Percentiles rank a stretch among this genome's conserved stretches.
Conservation (phyloP, 1,140 invertebrate genomes). For the Rhopalosiphum maidis region DNA sequence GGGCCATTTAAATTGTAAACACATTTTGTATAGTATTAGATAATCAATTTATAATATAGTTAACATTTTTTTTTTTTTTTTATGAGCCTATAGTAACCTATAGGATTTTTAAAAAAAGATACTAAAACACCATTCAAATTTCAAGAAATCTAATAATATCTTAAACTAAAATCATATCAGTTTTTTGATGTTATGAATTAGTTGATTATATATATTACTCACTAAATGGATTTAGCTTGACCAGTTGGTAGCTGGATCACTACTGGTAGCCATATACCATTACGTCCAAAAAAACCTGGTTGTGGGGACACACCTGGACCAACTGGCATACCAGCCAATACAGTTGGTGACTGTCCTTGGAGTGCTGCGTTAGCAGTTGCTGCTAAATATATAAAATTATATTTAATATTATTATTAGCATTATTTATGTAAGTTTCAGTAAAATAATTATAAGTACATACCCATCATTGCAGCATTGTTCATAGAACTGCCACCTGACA, state of each 20-base stretch:
- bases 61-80: too few species aligned
- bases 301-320: slow-evolving; percentile 83
- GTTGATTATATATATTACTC: slow-evolving; percentile 64
- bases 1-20: too few species aligned
- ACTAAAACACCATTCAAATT: too few species aligned
- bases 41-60: too few species aligned
- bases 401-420: neutral
- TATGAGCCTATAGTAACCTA: too few species aligned
- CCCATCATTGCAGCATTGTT: slow-evolving; percentile 3
- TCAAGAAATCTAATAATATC: too few species aligned
- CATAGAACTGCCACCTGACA: neutral
- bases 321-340: slow-evolving; percentile 73
- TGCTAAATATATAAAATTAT: slow-evolving; percentile 59
- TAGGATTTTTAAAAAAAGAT: too few species aligned
- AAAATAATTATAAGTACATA: slow-evolving; percentile 7
- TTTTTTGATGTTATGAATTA: neutral
- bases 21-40: too few species aligned
- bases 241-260: slow-evolving; percentile 84
- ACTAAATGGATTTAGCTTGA: slow-evolving; percentile 87
- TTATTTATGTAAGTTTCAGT: neutral
- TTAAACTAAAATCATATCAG: too few species aligned
- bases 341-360: slow-evolving; percentile 73
- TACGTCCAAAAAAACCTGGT: slow-evolving; percentile 90
- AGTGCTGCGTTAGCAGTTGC: slow-evolving; percentile 60
- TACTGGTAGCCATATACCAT: slow-evolving; percentile 89